Conservation (phyloP, 2,888 invertebrate species). For the Pterostichus niger region DNA sequence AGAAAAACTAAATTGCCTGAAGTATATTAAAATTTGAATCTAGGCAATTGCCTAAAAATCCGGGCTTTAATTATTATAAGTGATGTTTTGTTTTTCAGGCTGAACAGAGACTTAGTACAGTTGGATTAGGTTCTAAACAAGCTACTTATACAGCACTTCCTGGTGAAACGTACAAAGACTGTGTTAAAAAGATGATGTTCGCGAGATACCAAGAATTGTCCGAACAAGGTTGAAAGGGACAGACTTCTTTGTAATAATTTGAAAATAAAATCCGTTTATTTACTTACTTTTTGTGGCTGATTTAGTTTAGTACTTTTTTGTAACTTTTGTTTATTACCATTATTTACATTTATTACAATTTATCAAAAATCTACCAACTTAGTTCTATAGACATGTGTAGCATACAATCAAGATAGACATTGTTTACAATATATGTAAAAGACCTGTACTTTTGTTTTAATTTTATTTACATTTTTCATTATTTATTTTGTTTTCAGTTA, state of each 20-base stretch:
- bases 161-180: constrained; percentile 92
- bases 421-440: constrained; percentile 10
- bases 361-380: too few relatives aligned
- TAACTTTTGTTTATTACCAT: too few relatives aligned
- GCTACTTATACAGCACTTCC: constrained; percentile 88
- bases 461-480: neutral
- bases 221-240: constrained; percentile 78
- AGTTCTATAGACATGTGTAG: too few relatives aligned
- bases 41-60: too few relatives aligned
- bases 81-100: constrained; percentile 75
- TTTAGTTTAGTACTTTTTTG: too few relatives aligned
- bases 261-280: neutral
- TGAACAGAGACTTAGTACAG: constrained; percentile 80
- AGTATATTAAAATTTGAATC: too few relatives aligned
- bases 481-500: neutral
- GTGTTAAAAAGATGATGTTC: constrained; percentile 93
- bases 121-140: constrained; percentile 92
- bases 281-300: too few relatives aligned
- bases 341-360: too few relatives aligned
- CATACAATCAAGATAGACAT: too few relatives aligned
- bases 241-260: neutral
- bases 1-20: too few relatives aligned
- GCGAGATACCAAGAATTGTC: constrained; percentile 91
- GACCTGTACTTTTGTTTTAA: neutral
- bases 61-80: too few relatives aligned